These are phyloP conservation scores for Erebia palarica DNA, from an alignment of 2,888 invertebrate species.

Conservation along the genomic window DNA sequence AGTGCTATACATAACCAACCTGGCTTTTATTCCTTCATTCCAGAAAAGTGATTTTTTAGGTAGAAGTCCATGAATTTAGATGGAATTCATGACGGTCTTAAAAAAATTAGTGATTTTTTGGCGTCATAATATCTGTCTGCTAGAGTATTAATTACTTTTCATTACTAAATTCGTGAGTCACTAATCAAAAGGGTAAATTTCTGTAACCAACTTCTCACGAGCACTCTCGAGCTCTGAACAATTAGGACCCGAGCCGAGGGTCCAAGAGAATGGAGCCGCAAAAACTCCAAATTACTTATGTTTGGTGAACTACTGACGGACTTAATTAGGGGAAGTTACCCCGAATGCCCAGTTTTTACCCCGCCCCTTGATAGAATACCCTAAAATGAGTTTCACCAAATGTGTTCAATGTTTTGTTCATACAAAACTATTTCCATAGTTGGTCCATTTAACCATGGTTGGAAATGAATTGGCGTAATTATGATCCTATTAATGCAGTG, in stretches of 20 bases:
- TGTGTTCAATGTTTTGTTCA: slow-evolving; percentile 11
- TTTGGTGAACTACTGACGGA: slow-evolving; percentile 42
- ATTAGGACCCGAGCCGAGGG: slow-evolving; percentile 37
- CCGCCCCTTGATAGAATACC: slow-evolving; percentile 34
- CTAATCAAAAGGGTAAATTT: slow-evolving; percentile 33
- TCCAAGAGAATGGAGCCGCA: slow-evolving; percentile 37
- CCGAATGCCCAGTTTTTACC: slow-evolving; percentile 38
- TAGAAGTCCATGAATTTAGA: too few species aligned
- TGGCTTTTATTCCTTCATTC: too few species aligned
- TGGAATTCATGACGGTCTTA: too few species aligned
- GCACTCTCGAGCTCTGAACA: slow-evolving; percentile 35
- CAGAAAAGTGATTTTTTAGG: too few species aligned
- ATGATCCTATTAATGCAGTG: neutral
- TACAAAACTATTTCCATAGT: slow-evolving; percentile 2
- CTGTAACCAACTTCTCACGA: slow-evolving; percentile 28
- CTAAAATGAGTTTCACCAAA: slow-evolving; percentile 30
- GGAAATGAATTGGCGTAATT: slow-evolving; percentile 1
- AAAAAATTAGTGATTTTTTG: too few species aligned
- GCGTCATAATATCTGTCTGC: too few species aligned
- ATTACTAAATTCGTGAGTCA: neutral
- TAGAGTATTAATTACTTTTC: neutral
- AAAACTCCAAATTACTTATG: slow-evolving; percentile 46
- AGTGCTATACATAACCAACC: slow-evolving; percentile 10
- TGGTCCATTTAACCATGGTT: neutral
- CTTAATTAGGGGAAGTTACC: slow-evolving; percentile 44